Percentiles rank a stretch among this genome's conserved stretches.
These are phyloP conservation scores for Nudaria mundana DNA, from an alignment of 2,888 invertebrate genomes.

Conservation along the genomic window DNA sequence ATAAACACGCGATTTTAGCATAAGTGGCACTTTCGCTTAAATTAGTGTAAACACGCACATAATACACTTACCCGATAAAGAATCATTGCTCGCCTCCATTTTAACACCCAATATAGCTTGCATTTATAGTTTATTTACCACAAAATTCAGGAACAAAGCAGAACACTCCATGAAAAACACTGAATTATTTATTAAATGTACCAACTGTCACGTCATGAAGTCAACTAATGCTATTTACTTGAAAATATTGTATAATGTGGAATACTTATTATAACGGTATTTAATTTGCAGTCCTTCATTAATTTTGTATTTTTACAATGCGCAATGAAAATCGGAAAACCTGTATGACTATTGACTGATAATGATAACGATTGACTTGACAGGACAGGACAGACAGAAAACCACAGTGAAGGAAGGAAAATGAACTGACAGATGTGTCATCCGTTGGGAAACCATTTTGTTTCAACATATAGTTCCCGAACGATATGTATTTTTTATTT, in stretches of 20 bases:
- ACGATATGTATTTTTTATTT: no score
- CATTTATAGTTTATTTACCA: slow-evolving; percentile 19
- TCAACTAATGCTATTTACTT: background rate
- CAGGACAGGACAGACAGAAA: no score
- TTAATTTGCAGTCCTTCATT: no score
- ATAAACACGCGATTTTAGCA: slow-evolving; percentile 22
- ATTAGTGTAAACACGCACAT: slow-evolving; percentile 5
- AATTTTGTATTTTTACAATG: no score
- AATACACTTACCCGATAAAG: slow-evolving; percentile 57
- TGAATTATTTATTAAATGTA: slow-evolving; percentile 14
- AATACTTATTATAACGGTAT: background rate
- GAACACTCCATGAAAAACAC: slow-evolving; percentile 18
- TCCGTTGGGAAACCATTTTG: no score
- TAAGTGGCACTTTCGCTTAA: slow-evolving; percentile 12
- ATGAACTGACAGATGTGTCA: no score
- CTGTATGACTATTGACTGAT: no score
- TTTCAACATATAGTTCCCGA: no score
- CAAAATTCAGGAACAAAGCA: slow-evolving; percentile 15
- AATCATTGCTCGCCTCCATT: slow-evolving; percentile 71
- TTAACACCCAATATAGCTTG: slow-evolving; percentile 29
- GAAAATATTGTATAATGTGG: background rate
- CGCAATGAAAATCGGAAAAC: no score
- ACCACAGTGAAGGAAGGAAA: no score
- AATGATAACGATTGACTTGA: no score
- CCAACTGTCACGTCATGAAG: slow-evolving; percentile 3